Evolutionary conservation across 37 sponge, comb jelly and placozoan genomes (phyloP).

Genomic region (Agelas oroides): DNA sequence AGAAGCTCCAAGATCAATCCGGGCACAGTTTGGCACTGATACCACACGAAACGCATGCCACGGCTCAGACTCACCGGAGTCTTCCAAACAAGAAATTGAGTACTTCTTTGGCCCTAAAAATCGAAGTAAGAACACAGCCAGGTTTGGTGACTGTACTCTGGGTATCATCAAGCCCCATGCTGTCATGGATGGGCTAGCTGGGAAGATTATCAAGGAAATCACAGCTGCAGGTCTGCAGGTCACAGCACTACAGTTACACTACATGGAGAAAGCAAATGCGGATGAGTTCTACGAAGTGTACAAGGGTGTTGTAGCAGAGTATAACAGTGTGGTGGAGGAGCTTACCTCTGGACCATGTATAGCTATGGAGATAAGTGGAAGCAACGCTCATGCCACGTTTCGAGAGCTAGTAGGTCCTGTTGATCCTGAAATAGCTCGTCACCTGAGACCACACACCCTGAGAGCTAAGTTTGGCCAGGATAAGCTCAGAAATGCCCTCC

Average conservation of each 20-base stretch:
- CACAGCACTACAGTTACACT: conserved; percentile 68
- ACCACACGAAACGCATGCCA: conserved; percentile 86
- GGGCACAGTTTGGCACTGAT: conserved; percentile 88
- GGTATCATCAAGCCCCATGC: conserved; percentile 96
- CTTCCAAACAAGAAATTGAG: conserved; percentile 80
- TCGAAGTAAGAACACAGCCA: conserved; percentile 43
- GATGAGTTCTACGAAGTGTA: conserved; percentile 96
- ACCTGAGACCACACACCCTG: conserved; percentile 89
- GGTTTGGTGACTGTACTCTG: conserved; percentile 58
- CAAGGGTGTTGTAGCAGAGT: conserved; percentile 96
- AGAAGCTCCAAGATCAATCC: conserved; percentile 73
- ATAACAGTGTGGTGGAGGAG: conserved; percentile 89
- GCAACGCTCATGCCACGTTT: conserved; percentile 72
- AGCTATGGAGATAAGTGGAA: conserved; percentile 87
- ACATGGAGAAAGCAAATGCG: conserved; percentile 90
- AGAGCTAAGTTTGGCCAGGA: conserved; percentile 93
- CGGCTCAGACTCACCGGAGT: conserved; percentile 78
- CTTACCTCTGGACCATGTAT: conserved; percentile 97
- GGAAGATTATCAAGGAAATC: conserved; percentile 85
- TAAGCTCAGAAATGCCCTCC: conserved; percentile 93
- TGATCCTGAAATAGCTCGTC: conserved; percentile 95
- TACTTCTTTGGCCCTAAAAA: conserved; percentile 83
- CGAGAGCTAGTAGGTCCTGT: conserved; percentile 87
- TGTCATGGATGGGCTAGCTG: conserved; percentile 76
- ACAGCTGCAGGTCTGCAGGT: conserved; percentile 58